These are phyloP conservation scores for Cloeon dipterum DNA, from an alignment of 2,888 invertebrate species.

Conservation along the genomic window DNA sequence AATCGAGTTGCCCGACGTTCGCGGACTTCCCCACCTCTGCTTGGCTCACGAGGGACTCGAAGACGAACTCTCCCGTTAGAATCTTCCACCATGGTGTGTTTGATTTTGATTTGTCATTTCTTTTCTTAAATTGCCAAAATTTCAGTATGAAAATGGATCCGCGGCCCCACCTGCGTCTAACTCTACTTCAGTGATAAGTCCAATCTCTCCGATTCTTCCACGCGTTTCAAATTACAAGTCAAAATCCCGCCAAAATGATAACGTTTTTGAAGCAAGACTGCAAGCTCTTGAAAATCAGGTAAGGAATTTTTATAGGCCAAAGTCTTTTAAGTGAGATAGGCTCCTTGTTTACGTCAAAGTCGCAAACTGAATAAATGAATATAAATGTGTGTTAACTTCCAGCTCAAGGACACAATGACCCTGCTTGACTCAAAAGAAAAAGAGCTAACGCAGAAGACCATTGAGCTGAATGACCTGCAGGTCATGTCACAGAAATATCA, in stretches of 20 bases:
- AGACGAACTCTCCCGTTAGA: not conserved
- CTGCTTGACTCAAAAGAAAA: constrained; percentile 56
- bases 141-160: too few relatives aligned
- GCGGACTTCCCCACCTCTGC: constrained; percentile 32
- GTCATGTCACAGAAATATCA: constrained; percentile 30
- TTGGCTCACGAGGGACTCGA: constrained; percentile 13
- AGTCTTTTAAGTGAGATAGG: too few relatives aligned
- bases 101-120: too few relatives aligned
- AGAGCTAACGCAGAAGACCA: constrained; percentile 42
- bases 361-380: too few relatives aligned
- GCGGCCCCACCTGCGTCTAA: not conserved
- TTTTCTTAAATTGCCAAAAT: too few relatives aligned
- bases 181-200: not conserved
- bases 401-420: constrained; percentile 48
- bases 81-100: not conserved
- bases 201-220: not conserved
- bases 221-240: not conserved
- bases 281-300: not conserved
- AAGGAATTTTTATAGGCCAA: too few relatives aligned
- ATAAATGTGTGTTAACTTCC: too few relatives aligned
- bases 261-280: not conserved
- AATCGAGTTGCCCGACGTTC: constrained; percentile 26
- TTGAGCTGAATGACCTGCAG: constrained; percentile 41
- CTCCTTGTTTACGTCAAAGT: too few relatives aligned
- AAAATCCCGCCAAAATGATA: not conserved